phyloP scores from a whole-genome alignment of 2,888 invertebrate genomes.

The Galerucella calmariensis region DNA sequence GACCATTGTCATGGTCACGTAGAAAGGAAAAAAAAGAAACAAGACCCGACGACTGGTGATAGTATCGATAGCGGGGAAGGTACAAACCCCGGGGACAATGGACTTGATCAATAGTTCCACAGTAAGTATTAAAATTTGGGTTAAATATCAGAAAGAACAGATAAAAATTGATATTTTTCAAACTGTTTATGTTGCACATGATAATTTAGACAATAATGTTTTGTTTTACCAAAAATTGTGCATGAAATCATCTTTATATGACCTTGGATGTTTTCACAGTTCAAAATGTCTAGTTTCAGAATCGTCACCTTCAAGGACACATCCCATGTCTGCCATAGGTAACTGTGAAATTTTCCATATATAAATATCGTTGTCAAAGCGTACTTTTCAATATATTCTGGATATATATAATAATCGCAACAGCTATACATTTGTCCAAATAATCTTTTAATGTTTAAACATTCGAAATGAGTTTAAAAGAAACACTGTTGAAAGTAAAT shows the following conservation, averaged over 20 bases:
- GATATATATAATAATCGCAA: background rate
- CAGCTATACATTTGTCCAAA: background rate
- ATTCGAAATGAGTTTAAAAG: background rate
- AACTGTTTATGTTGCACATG: too few relatives aligned
- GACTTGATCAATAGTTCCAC: slow-evolving; percentile 25
- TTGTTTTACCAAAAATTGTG: too few relatives aligned
- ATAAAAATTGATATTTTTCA: too few relatives aligned
- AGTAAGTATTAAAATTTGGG: too few relatives aligned
- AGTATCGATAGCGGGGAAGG: slow-evolving; percentile 29
- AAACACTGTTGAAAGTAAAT: background rate
- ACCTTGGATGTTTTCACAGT: background rate
- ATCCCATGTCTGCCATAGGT: background rate
- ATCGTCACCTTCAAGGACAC: background rate
- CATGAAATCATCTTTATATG: too few relatives aligned
- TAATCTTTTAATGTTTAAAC: slow-evolving; percentile 1
- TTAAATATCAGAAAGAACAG: too few relatives aligned
- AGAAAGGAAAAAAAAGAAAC: slow-evolving; percentile 67
- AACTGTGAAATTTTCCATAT: background rate
- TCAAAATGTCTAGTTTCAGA: background rate
- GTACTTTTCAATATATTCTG: background rate
- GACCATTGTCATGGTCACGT: slow-evolving; percentile 89
- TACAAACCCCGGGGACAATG: slow-evolving; percentile 22
- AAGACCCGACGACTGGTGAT: slow-evolving; percentile 23
- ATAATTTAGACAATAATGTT: too few relatives aligned
- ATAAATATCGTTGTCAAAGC: background rate